Conservation (phyloP, 2,888 invertebrate species). For the Drosophila macrospina region DNA sequence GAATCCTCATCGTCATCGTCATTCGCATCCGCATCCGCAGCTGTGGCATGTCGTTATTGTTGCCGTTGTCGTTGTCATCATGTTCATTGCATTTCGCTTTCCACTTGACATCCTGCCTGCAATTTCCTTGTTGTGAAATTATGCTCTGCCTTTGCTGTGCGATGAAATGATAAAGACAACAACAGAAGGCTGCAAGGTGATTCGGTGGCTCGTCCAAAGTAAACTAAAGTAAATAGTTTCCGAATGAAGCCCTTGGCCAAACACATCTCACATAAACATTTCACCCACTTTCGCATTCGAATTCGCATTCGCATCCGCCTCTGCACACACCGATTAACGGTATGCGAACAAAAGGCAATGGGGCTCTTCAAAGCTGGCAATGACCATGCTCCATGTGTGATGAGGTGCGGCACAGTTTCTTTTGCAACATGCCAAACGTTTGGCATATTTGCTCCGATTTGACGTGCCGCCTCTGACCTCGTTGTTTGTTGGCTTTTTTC, state of each 20-base stretch:
- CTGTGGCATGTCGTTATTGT: constrained; percentile 32
- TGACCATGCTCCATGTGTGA: constrained; percentile 58
- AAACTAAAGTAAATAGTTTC: constrained; percentile 68
- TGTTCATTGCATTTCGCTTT: constrained; percentile 69
- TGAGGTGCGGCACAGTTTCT: constrained; percentile 25
- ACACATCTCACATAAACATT: constrained; percentile 4
- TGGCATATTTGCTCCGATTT: constrained; percentile 17
- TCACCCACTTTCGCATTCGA: background rate
- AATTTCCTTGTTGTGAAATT: constrained; percentile 77
- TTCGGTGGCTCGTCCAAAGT: constrained; percentile 36
- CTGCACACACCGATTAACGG: constrained; percentile 40
- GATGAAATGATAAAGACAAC: constrained; percentile 59
- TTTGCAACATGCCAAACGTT: constrained; percentile 12
- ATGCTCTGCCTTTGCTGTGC: constrained; percentile 59
- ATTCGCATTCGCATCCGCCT: too few species aligned
- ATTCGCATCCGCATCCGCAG: constrained; percentile 28
- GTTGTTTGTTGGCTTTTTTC: constrained; percentile 44
- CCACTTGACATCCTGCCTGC: constrained; percentile 75
- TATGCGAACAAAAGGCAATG: constrained; percentile 25
- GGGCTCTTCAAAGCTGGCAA: constrained; percentile 44
- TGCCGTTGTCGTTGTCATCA: constrained; percentile 50
- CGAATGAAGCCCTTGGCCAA: constrained; percentile 32
- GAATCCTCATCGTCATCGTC: constrained; percentile 12
- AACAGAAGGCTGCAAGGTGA: constrained; percentile 40
- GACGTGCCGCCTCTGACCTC: constrained; percentile 29